Percentiles rank a stretch among this genome's conserved stretches.
Conservation (phyloP, 2,113 vertebrate genomes). For the Gambusia affinis region DNA sequence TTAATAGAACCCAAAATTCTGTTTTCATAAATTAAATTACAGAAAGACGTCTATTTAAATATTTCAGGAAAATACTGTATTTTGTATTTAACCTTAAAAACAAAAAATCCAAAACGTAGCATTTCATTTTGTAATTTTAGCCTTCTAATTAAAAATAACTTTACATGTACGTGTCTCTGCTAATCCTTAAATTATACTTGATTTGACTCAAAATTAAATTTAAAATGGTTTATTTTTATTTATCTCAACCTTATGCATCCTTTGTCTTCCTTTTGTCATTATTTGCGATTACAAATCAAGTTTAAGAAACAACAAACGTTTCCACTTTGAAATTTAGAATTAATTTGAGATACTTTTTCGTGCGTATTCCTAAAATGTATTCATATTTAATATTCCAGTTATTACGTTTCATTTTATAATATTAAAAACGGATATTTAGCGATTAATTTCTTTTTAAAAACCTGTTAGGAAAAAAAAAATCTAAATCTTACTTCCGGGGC, state of each 20-base stretch:
- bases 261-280: not conserved
- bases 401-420: not conserved
- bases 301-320: not conserved
- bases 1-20: too few species aligned
- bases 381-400: not conserved
- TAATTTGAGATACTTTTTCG: not conserved
- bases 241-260: not conserved
- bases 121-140: too few species aligned
- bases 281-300: not conserved
- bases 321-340: not conserved
- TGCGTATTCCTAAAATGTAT: not conserved
- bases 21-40: not conserved
- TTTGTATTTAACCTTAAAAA: too few species aligned
- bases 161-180: too few species aligned
- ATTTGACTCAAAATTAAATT: not conserved
- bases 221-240: not conserved
- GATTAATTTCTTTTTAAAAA: not conserved
- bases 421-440: not conserved
- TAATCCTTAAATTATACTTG: not conserved
- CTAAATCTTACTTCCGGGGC: conserved; percentile 1
- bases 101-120: not conserved
- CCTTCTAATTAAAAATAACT: too few species aligned
- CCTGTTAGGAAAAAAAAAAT: not conserved
- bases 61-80: not conserved
- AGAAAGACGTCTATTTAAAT: not conserved